Base-by-base conservation (phyloP, 1,140 invertebrate genomes). In the Drosophila bipectinata region DNA sequence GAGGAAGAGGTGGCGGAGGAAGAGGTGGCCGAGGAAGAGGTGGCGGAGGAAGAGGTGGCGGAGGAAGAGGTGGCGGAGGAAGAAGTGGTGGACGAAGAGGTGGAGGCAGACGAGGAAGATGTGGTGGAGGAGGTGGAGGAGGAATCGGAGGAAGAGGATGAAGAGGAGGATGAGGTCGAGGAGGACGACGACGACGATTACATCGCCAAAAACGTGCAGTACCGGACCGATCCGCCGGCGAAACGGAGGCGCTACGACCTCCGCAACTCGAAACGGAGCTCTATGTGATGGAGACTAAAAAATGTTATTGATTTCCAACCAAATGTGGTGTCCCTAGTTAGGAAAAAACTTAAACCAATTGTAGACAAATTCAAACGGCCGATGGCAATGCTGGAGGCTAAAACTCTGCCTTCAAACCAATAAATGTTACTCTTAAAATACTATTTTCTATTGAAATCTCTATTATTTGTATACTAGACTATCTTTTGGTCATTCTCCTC, bases 191-290 rank as follows among this genome's bases (percentile, higher is more conserved):
- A 78, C 9, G 30, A 75, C 4, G 72, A 75, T 34, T 75, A 67
- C 39, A 34, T 51, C 6, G 58, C 54, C 37, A 48, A 58, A 47
- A 53, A 69, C 12, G 48, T 63, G 4, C 55, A 60, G 41, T 44
- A 55, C 5, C 55, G 51, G 10, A 47, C 26, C 0, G 24, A 3
- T 18, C 30, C 34, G 21, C 21, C 24, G 5, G 52, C 49, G 1
- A 87, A 74, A 8, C 55, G 57, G 1, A 49, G 77, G 30, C 78
- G 81, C 28, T 85, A 85, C 48, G 57, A 87, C 53, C 63, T 85
- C 1, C 81, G 81, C 47, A 81, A 77, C 32, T 48, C 73, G 6
- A 85, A 78, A 12, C 32, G 60, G 1, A 14, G 12, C 15, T 9
- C 15, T 1, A 3, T 21, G n/a, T 14, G 15, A 52, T 28, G 0